phyloP scores from a whole-genome alignment of 2,888 invertebrate species.

The Cyrtodaria siliqua region DNA sequence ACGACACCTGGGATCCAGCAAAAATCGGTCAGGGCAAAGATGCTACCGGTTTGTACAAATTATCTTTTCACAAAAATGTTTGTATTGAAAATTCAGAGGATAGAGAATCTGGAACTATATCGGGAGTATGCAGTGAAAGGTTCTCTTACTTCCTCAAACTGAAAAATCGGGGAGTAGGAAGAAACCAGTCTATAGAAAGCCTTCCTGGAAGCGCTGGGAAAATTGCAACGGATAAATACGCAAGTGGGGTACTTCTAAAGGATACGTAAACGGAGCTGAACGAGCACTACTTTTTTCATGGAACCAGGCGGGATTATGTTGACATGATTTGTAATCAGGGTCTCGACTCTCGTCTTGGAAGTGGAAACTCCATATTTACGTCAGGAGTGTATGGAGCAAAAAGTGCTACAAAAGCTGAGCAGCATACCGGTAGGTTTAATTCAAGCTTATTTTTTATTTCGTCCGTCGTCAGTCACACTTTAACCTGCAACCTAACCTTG shows the following conservation, averaged over 20 bases:
- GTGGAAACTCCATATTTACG: conserved; percentile 69
- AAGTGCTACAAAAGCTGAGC: conserved; percentile 75
- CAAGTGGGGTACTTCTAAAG: background rate
- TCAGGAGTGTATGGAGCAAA: conserved; percentile 75
- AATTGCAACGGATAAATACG: background rate
- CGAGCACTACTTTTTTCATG: conserved; percentile 76
- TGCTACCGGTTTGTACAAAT: conserved; percentile 52
- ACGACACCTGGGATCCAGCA: conserved; percentile 53
- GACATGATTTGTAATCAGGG: conserved; percentile 67
- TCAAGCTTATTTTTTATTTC: too few species aligned
- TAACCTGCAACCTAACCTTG: too few species aligned
- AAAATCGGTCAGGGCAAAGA: conserved; percentile 71
- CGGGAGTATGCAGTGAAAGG: conserved; percentile 61
- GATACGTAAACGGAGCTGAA: conserved; percentile 42
- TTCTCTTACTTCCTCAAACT: conserved; percentile 45
- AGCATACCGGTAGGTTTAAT: conserved; percentile 54
- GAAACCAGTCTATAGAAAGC: conserved; percentile 2
- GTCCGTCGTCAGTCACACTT: too few species aligned
- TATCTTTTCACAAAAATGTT: conserved; percentile 35
- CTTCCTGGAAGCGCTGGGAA: conserved; percentile 4
- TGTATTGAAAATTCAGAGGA: conserved; percentile 67
- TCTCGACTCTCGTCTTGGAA: conserved; percentile 64
- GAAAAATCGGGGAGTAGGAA: background rate
- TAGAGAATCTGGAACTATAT: conserved; percentile 72
- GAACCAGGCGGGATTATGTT: conserved; percentile 65